Base-by-base conservation (phyloP, 2,113 vertebrate genomes). In the Pungitius pungitius region DNA sequence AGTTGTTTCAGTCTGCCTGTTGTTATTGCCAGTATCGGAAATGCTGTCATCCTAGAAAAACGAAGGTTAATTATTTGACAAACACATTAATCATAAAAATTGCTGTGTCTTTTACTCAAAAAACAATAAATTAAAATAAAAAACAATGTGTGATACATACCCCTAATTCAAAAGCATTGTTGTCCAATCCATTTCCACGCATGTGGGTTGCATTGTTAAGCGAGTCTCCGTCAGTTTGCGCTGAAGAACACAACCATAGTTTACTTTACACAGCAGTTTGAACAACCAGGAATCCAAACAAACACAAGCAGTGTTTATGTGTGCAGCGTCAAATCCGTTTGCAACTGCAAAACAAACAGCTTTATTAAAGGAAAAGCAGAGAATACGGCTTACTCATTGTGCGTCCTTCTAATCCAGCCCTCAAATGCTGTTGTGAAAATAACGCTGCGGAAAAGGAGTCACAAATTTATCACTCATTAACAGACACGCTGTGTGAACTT, bases 361-460 rank as follows among this genome's bases (percentile, higher is more conserved):
- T 67, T 8, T 54, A 70, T 62, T 75, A 39, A 76, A 69, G 58
- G 60, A 56, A 77, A 67, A 80, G 30, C 67, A 67, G 40, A 83
- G 81, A 54, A 55, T 91, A 87, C 87, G 39, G 49, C 93, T 94
- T 93, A 95, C 93, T 91, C 90, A 93, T 94, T 94, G 64, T 84
- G 85, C 1, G 51, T 90, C 79, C 77, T 91, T 81, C 71, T 67
- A 56, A 69, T 40, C 67, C 47, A 17, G 59, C 62, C 66, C 72
- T 65, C 78, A 80, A 93, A 78, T 84, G 76, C 39, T 77, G 71
- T n/a, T 51, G 52, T 68, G 52, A 75, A 69, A 86, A 91, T 77
- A 18, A 27, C 45, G 67, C 73, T 30, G 55, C 40, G 18, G 72
- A 56, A 30, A 82, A 83, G 78, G 74, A 88, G 78, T 65, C 84